Conservation (phyloP, 2,113 vertebrate genomes). For the Nesospiza acunhae region DNA sequence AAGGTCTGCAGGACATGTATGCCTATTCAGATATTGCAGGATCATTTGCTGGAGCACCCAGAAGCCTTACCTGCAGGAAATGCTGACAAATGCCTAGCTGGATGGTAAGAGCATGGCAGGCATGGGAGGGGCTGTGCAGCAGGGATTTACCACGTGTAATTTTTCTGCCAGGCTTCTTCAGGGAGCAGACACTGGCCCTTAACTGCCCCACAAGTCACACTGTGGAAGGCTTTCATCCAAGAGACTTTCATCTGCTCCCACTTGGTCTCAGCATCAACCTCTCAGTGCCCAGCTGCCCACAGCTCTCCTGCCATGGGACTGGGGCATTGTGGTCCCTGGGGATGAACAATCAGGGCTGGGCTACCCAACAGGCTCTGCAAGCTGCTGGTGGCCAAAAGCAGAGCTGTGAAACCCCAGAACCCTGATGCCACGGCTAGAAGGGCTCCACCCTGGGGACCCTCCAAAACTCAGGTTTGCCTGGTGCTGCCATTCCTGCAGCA, state of each 20-base stretch:
- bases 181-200: not conserved
- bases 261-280: not conserved
- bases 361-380: not conserved
- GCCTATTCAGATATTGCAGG: not conserved
- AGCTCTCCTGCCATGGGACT: not conserved
- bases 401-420: not conserved
- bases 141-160: not conserved
- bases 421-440: not conserved
- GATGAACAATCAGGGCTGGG: not conserved
- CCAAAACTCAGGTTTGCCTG: not conserved
- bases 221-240: not conserved
- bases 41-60: not conserved
- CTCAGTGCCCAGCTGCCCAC: not conserved
- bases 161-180: not conserved
- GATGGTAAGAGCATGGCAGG: not conserved
- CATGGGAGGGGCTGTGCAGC: not conserved
- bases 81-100: not conserved
- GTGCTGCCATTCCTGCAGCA: accelerated
- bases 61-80: not conserved
- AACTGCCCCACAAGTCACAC: not conserved
- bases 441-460: not conserved
- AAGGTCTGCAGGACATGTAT: not conserved
- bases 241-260: not conserved
- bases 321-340: not conserved
- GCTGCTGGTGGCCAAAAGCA: not conserved